These are phyloP conservation scores for Eulithis testata DNA, from an alignment of 2,888 invertebrate genomes.

Conservation along the genomic window DNA sequence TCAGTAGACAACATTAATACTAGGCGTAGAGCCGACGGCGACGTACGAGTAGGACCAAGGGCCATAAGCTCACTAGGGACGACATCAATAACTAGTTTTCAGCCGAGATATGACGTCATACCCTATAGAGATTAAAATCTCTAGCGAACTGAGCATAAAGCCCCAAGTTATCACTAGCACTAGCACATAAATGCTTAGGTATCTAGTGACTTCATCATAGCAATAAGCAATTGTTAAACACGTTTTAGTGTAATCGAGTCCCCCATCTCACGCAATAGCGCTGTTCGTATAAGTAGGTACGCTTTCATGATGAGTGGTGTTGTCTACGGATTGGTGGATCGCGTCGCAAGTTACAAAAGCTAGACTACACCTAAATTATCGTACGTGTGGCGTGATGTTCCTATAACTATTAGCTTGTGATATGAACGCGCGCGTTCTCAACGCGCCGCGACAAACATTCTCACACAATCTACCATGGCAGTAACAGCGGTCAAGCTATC, in stretches of 20 bases:
- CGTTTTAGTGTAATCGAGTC: background rate
- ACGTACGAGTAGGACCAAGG: background rate
- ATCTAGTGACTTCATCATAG: too few species aligned
- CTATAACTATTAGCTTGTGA: slow-evolving; percentile 55
- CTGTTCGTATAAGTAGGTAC: background rate
- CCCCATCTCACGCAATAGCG: background rate
- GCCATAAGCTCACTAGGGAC: too few species aligned
- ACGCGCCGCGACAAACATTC: slow-evolving; percentile 49
- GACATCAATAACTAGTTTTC: too few species aligned
- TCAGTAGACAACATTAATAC: background rate
- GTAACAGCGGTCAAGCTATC: slow-evolving; percentile 74
- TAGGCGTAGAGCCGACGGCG: background rate
- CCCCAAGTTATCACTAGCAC: too few species aligned
- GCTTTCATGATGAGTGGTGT: background rate
- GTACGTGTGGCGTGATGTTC: slow-evolving; percentile 49
- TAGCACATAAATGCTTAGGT: too few species aligned
- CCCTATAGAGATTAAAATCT: too few species aligned
- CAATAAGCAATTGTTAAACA: too few species aligned
- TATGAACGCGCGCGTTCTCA: slow-evolving; percentile 56
- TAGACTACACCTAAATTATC: slow-evolving; percentile 65
- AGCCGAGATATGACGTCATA: too few species aligned
- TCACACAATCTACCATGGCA: slow-evolving; percentile 63
- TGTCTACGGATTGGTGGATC: slow-evolving; percentile 28
- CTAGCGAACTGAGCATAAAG: too few species aligned
- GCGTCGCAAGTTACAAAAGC: slow-evolving; percentile 72